Conservation (phyloP, 2,888 invertebrate genomes). For the Metellina segmentata region DNA sequence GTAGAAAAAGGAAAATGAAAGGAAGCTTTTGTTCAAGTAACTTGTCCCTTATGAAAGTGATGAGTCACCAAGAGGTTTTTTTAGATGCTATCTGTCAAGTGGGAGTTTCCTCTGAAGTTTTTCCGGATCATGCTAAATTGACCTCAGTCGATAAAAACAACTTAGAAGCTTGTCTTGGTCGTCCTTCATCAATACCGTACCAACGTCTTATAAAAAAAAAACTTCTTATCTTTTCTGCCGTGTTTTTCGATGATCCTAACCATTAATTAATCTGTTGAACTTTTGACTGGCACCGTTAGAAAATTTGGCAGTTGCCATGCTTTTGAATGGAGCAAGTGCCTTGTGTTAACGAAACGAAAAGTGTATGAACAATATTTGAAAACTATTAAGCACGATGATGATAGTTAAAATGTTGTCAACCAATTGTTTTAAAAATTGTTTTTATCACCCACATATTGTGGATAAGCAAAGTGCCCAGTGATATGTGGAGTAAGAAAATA, state of each 20-base stretch:
- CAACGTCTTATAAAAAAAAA: not conserved
- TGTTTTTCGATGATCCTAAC: not conserved
- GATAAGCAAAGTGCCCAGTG: no score
- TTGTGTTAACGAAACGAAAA: no score
- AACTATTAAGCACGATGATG: no score
- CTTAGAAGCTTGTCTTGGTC: not conserved
- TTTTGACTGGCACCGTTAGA: not conserved
- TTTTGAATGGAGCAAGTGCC: no score
- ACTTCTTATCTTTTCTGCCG: not conserved
- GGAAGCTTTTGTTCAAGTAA: no score
- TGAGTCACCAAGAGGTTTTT: constrained; percentile 1
- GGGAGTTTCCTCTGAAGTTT: not conserved
- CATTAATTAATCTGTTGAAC: not conserved
- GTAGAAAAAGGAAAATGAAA: no score
- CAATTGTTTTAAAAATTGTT: no score
- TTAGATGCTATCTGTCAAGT: not conserved
- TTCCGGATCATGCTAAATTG: not conserved
- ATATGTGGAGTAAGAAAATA: no score
- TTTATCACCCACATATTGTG: no score
- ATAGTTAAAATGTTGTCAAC: no score
- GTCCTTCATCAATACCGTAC: not conserved
- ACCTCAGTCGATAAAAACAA: not conserved
- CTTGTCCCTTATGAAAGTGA: not conserved
- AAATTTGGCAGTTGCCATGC: not conserved
- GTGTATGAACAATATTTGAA: no score